Evolutionary conservation across 2,888 invertebrate genomes (phyloP).

Genomic region (Holacanthella duospinosa): DNA sequence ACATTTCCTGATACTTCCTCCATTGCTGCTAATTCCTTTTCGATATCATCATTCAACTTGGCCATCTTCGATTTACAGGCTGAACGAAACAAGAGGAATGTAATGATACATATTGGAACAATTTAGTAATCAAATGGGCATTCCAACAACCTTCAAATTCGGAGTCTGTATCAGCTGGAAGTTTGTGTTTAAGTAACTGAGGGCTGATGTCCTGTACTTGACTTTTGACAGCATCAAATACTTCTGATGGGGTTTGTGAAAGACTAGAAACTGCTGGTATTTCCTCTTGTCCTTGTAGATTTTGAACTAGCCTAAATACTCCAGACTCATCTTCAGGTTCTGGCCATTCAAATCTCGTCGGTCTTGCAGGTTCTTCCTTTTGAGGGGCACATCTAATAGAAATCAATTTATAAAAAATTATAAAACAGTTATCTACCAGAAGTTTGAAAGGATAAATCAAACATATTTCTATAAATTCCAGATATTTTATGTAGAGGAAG

Average conservation of each 20-base stretch:
- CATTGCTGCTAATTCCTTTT: constrained; percentile 8
- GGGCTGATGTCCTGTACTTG: not conserved
- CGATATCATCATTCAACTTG: constrained; percentile 6
- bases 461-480: too few relatives aligned
- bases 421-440: too few relatives aligned
- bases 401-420: too few relatives aligned
- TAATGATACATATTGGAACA: too few relatives aligned
- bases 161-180: not conserved
- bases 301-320: constrained; percentile 40
- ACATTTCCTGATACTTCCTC: not conserved
- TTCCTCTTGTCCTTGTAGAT: constrained; percentile 21
- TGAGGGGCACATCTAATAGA: constrained; percentile 10
- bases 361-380: constrained; percentile 47
- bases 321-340: constrained; percentile 57
- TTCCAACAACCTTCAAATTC: not conserved
- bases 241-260: constrained; percentile 14
- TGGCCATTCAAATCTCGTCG: constrained; percentile 58
- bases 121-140: not conserved
- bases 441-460: too few relatives aligned
- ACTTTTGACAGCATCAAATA: constrained; percentile 33
- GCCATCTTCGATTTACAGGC: constrained; percentile 8
- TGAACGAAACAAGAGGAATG: too few relatives aligned
- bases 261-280: not conserved
- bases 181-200: not conserved
- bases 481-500: too few relatives aligned